Conservation (phyloP, 1,140 invertebrate species). For the Palaemon carinicauda region DNA sequence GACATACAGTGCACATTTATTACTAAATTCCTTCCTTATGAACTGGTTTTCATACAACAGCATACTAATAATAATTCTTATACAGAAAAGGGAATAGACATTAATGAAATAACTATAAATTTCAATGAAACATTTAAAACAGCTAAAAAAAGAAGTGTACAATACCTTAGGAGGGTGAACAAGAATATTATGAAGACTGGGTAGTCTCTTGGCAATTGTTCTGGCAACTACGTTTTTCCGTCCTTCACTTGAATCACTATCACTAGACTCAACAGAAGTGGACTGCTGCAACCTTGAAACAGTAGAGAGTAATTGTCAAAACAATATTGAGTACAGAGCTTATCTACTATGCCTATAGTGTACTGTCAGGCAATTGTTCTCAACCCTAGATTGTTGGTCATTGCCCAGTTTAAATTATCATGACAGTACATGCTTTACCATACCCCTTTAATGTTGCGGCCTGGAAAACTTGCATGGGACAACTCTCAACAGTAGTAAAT, state of each 20-base stretch:
- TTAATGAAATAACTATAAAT: not conserved
- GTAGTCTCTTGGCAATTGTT: conserved; percentile 42
- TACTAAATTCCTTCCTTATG: no score
- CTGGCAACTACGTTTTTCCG: conserved; percentile 38
- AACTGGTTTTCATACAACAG: no score
- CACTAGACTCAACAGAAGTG: conserved; percentile 37
- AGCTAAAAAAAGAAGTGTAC: not conserved
- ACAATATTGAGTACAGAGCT: not conserved
- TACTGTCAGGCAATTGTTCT: no score
- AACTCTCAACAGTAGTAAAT: no score
- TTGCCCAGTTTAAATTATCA: no score
- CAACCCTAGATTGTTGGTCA: no score
- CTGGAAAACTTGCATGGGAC: no score
- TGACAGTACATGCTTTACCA: no score
- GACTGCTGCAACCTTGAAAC: conserved; percentile 39
- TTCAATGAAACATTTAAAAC: not conserved
- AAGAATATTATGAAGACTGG: conserved; percentile 52
- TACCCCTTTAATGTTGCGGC: no score
- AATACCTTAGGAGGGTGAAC: conserved; percentile 51
- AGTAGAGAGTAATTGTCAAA: not conserved
- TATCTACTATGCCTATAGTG: not conserved
- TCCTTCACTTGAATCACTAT: conserved; percentile 36
- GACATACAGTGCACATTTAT: no score
- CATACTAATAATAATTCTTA: not conserved
- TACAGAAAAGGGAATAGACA: not conserved